Evolutionary conservation across 2,888 invertebrate genomes (phyloP), one percentile per base, ranked within the genome.

Genomic region (Nineta flava): DNA sequence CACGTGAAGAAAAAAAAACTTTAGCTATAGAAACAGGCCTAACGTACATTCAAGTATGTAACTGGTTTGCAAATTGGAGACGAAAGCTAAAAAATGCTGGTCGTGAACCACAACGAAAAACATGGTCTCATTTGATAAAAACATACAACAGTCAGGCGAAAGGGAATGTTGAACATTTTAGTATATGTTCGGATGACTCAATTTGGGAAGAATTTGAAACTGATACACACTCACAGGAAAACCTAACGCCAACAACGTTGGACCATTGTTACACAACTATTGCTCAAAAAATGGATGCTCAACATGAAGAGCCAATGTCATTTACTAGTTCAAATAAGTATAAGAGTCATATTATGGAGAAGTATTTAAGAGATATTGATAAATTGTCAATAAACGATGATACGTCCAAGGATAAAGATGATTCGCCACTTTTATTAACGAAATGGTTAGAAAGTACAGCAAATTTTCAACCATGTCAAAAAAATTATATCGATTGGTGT

Each of bases 51-150:
- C 84, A 85, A 73, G 79, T 81, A 51, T 81, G 81, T 59, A 85
- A 85, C 64, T 85, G 85, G 85, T 85, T 85, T 62, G 85, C 85
- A n/a, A 85, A 85, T 60, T 85, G 85, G 85, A 71, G 85, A 52
- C 68, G 85, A 58, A 85, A 85, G 62, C 65, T 85, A 51, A 84
- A 84, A 66, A 84, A 84, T 61, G 82, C 82, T 1, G 81, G 81
- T 54, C 73, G 72, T 41, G 81, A 83, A 58, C 74, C 77, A 46
- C 75, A 77, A 53, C 75, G 77, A 57, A 77, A 77, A 58, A 82
- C 83, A 1, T 83, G 83, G 83, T 81, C 82, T 2, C 79, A 82
- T 61, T 70, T 83, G 5, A 84, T 79, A 51, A 77, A 78, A 57
- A 65, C 81, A 9, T 84, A 83, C 67, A 83, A 83, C 62, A 76